phyloP scores from a whole-genome alignment of 2,888 invertebrate species.

The Drymonia ruficornis region DNA sequence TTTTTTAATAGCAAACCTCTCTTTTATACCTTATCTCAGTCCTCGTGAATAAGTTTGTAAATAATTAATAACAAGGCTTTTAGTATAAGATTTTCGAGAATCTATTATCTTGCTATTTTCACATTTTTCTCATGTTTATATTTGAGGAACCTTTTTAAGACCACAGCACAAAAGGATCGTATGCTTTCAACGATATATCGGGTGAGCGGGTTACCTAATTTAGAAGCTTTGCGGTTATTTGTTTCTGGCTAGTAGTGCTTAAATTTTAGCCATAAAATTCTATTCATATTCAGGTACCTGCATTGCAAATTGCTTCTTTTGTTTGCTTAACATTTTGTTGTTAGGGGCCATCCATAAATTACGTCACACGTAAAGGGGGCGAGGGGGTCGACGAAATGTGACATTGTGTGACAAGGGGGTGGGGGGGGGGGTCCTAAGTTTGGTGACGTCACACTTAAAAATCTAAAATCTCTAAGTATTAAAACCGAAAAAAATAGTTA shows the following conservation, averaged over 20 bases:
- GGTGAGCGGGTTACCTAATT: neutral
- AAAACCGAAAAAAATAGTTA: too few relatives aligned
- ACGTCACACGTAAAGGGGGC: too few relatives aligned
- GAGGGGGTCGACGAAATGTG: too few relatives aligned
- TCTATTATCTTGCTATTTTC: neutral
- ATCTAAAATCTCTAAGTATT: too few relatives aligned
- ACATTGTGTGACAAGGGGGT: too few relatives aligned
- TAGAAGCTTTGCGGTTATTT: slow-evolving; percentile 1
- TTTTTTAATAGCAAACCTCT: slow-evolving; percentile 32
- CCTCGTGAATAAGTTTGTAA: slow-evolving; percentile 27
- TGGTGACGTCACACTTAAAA: too few relatives aligned
- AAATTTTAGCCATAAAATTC: neutral
- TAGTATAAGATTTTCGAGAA: neutral
- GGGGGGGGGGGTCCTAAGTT: too few relatives aligned
- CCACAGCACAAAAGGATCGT: neutral
- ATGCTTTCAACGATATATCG: neutral
- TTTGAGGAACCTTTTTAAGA: neutral
- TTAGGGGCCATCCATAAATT: too few relatives aligned
- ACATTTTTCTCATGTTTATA: neutral
- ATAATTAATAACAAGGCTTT: slow-evolving; percentile 10
- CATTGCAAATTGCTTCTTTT: too few relatives aligned
- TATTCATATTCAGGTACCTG: too few relatives aligned
- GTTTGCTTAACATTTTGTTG: too few relatives aligned
- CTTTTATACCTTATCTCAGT: slow-evolving; percentile 26
- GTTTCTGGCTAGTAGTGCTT: neutral